Evolutionary conservation across 2,797 vertebrate species (phyloP), one percentile per base, ranked within the genome.

Genomic region (Anguilla obscura): DNA sequence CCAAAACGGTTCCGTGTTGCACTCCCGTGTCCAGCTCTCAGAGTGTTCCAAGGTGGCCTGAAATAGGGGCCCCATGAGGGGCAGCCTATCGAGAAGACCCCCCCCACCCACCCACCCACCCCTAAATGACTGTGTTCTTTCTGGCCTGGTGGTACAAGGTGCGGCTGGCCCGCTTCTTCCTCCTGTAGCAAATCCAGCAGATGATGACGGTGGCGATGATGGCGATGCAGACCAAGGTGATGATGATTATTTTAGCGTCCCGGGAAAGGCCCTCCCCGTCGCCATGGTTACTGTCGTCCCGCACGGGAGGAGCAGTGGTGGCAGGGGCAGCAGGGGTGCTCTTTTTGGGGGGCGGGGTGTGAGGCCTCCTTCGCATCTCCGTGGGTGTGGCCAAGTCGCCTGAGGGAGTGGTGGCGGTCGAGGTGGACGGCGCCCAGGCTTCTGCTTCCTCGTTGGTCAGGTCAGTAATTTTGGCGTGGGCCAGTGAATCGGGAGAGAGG

Each of bases 141-240:
- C 91, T 94, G 88, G 90, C 91, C 82, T 92, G 91, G 45, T 54
- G 86, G 4, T 84, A 80, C 74, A 96, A 93, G 66, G 94, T 87
- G 85, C 91, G 91, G n/a, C 91, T 94, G 52, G 93, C 95, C 33
- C 88, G 92, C 88, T 90, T 96, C 52, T 92, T 95, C 79, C 89
- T 95, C 88, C 84, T 94, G 93, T 94, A 95, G 88, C 91, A 95
- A 52, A 95, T 7, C 24, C 93, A 94, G 89, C 90, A 89, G 36
- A 93, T 83, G 79, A 95, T 91, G 84, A 94, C 80, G 36, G 89
- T 90, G 87, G 91, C 90, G 88, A 96, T 94, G 86, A 95, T 85
- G 40, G 90, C 88, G 54, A 92, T 92, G 82, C 93, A 93, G n/a
- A 95, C 89, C 0, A 94, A 91, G 27, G 93, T 92, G 0, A 94